Conservation (phyloP, 2,888 invertebrate species). For the Drosophila algonquin region DNA sequence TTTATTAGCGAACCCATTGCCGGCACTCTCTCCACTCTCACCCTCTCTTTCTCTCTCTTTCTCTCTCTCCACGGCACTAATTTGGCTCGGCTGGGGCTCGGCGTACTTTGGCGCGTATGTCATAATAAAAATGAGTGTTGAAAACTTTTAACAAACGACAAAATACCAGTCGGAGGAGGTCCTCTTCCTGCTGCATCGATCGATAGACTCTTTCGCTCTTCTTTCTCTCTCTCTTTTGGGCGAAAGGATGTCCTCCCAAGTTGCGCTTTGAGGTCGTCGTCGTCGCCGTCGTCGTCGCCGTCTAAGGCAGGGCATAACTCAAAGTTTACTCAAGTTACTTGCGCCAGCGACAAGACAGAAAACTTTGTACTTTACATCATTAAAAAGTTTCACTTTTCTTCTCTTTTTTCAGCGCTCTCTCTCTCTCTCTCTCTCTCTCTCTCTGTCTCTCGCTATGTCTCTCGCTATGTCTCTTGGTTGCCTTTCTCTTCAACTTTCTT, state of each 20-base stretch:
- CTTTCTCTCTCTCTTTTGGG: slow-evolving; percentile 13
- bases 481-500: slow-evolving; percentile 36
- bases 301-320: slow-evolving; percentile 73
- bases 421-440: slow-evolving; percentile 13
- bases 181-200: slow-evolving; percentile 49
- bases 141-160: slow-evolving; percentile 78
- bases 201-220: slow-evolving; percentile 61
- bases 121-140: slow-evolving; percentile 78
- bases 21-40: neutral
- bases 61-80: slow-evolving; percentile 51
- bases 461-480: slow-evolving; percentile 4
- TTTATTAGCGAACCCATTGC: slow-evolving; percentile 64
- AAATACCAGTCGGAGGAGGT: slow-evolving; percentile 60
- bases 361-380: slow-evolving; percentile 83
- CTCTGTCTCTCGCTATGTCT: slow-evolving; percentile 13
- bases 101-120: slow-evolving; percentile 57
- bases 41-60: neutral
- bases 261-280: slow-evolving; percentile 70
- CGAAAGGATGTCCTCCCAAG: slow-evolving; percentile 65
- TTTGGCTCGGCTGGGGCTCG: slow-evolving; percentile 43
- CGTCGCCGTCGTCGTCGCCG: slow-evolving; percentile 39
- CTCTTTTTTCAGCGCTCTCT: slow-evolving; percentile 45
- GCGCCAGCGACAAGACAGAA: slow-evolving; percentile 74
- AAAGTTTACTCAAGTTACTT: slow-evolving; percentile 79
- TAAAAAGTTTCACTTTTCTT: slow-evolving; percentile 80